Conservation (phyloP, 2,797 vertebrate species). For the Syndactyla subalaris region DNA sequence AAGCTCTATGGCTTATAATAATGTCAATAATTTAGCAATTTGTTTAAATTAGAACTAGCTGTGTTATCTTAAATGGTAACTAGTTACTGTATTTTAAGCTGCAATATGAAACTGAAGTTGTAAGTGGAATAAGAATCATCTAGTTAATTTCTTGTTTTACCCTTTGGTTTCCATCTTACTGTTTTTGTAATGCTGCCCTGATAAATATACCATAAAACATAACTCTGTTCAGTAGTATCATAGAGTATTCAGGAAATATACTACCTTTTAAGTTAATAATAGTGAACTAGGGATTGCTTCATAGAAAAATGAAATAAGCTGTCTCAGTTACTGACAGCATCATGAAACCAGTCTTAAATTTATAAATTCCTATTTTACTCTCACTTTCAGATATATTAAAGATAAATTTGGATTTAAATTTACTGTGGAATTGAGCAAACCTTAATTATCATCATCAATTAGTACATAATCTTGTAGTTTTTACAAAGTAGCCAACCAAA, state of each 20-base stretch:
- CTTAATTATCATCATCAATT: slow-evolving; percentile 74
- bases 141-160: slow-evolving; percentile 76
- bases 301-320: not conserved
- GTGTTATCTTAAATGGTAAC: slow-evolving; percentile 60
- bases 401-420: slow-evolving; percentile 44
- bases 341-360: not conserved
- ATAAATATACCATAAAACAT: slow-evolving; percentile 39
- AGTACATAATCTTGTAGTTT: slow-evolving; percentile 9
- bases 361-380: not conserved
- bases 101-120: slow-evolving; percentile 60
- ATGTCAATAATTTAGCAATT: slow-evolving; percentile 66
- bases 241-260: not conserved
- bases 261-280: not conserved
- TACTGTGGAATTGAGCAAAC: slow-evolving; percentile 72
- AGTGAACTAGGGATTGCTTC: not conserved
- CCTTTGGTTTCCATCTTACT: slow-evolving; percentile 82
- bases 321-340: not conserved
- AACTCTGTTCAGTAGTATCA: not conserved
- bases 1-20: slow-evolving; percentile 76
- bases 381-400: slow-evolving; percentile 9
- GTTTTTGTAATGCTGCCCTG: slow-evolving; percentile 64
- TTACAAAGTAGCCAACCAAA: not conserved
- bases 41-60: slow-evolving; percentile 67
- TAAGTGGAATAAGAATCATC: slow-evolving; percentile 58
- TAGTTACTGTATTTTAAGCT: slow-evolving; percentile 68